Evolutionary conservation across 2,888 invertebrate species (phyloP), one percentile per base, ranked within the genome.

Genomic region (Napeogenes sylphis): DNA sequence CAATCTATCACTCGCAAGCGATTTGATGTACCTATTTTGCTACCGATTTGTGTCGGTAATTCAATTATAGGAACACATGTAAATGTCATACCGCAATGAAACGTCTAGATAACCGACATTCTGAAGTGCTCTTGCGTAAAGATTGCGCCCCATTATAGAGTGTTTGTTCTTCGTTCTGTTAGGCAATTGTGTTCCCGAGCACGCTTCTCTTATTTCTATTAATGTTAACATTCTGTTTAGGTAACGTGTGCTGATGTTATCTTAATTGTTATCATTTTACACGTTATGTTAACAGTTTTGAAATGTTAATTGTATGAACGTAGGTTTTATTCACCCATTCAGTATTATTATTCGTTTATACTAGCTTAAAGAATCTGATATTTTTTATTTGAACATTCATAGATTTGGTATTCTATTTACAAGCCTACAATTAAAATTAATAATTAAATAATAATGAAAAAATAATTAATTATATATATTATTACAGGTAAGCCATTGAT

Each of bases 61-160:
- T 83, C 82, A 85, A 86, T 87, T 82, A 86, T 73, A 78, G 77
- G 78, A 82, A 81, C 82, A 82, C 81, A 78, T 84, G 85, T 86
- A 83, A 87, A 87, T 86, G 87, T 87, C 87, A 82, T 76, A 76
- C 70, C 65, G 67, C 78, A 80, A 79, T 82, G 71, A 75, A 76
- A 77, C 73, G 65, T 77, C 71, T 64, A 67, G 68, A 73, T 71
- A 68, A 67, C 62, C 64, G 68, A 62, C 64, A 67, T 62, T 59
- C 68, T 64, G 59, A 55, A 67, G 64, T 68, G 68, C 59, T 63
- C 70, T 84, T 84, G 75, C 79, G 78, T 73, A 78, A 80, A 68
- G 54, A 61, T 70, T 66, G 67, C 67, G 68, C 61, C 62, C 63
- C 62, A 69, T 64, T 66, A 66, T 65, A 69, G 54, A 71, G 70